Conservation (phyloP, 2,797 vertebrate genomes). For the Ctenosaura bakeri region DNA sequence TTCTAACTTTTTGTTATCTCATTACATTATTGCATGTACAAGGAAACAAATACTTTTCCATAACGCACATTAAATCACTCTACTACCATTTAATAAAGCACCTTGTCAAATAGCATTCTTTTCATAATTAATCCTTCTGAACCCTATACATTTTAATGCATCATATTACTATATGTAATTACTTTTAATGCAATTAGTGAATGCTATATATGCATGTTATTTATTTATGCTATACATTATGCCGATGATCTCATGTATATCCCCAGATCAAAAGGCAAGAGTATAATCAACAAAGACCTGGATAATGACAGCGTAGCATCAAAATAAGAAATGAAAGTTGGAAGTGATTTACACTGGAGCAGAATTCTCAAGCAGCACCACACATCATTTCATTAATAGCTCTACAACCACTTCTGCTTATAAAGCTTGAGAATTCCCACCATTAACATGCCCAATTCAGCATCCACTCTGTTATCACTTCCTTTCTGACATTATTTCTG, state of each 20-base stretch:
- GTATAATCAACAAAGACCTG: conserved; percentile 26
- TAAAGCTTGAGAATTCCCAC: not conserved
- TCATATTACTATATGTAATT: conserved; percentile 50
- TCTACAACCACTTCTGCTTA: not conserved
- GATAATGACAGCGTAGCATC: not conserved
- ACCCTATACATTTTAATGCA: conserved; percentile 43
- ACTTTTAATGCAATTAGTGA: conserved; percentile 35
- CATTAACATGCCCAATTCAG: not conserved
- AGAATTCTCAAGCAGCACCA: not conserved
- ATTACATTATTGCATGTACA: conserved; percentile 76
- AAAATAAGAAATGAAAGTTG: conserved; percentile 24
- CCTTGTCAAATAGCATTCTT: conserved; percentile 56
- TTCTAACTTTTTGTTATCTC: conserved; percentile 68
- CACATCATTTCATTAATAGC: not conserved
- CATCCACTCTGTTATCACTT: not conserved
- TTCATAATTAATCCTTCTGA: conserved; percentile 48
- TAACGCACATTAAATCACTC: conserved; percentile 50
- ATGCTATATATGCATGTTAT: too few species aligned
- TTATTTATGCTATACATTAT: not conserved
- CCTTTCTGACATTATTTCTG: not conserved
- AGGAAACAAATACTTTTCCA: conserved; percentile 70
- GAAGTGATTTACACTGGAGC: not conserved
- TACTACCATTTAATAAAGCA: conserved; percentile 47
- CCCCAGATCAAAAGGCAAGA: conserved; percentile 30
- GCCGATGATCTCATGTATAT: conserved; percentile 35